Percentiles rank a stretch among this genome's conserved stretches.
Evolutionary conservation across 2,888 invertebrate species (phyloP).

Genomic region (Empis stercorea): DNA sequence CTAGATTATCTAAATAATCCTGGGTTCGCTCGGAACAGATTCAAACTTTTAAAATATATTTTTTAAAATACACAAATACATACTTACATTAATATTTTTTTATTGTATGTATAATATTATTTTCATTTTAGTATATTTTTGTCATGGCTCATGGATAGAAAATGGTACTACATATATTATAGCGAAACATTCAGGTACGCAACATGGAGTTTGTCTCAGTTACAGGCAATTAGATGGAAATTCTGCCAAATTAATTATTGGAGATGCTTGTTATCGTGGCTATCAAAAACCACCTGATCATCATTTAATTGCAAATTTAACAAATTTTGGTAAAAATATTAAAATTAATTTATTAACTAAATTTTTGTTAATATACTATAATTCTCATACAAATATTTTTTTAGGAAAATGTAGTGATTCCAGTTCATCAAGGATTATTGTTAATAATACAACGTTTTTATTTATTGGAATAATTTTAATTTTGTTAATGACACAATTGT

Average conservation of each 20-base stretch:
- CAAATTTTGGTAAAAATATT: conserved; percentile 27
- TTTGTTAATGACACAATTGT: too few relatives aligned
- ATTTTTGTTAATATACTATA: background rate
- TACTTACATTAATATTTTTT: too few relatives aligned
- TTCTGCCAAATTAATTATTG: conserved; percentile 31
- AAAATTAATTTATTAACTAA: too few relatives aligned
- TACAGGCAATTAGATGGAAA: conserved; percentile 32
- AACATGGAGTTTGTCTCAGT: conserved; percentile 35
- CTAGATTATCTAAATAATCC: too few relatives aligned
- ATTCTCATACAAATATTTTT: too few relatives aligned
- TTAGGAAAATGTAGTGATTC: conserved; percentile 17
- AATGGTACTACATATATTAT: conserved; percentile 76
- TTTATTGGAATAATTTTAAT: background rate
- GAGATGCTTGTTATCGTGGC: conserved; percentile 35
- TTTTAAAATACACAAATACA: too few relatives aligned
- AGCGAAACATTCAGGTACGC: conserved; percentile 34
- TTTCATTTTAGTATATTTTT: conserved; percentile 58
- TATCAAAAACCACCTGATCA: conserved; percentile 33
- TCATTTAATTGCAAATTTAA: conserved; percentile 35
- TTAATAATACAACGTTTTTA: conserved; percentile 11
- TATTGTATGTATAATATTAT: too few relatives aligned
- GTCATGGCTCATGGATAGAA: conserved; percentile 82
- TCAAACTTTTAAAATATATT: too few relatives aligned
- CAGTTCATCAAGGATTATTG: conserved; percentile 13
- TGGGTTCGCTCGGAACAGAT: too few relatives aligned